A percentile compares a stretch with the other conserved stretches of the same genome.
Evolutionary conservation across 2,888 invertebrate genomes (phyloP).

Genomic region (Yponomeuta plumbellus): DNA sequence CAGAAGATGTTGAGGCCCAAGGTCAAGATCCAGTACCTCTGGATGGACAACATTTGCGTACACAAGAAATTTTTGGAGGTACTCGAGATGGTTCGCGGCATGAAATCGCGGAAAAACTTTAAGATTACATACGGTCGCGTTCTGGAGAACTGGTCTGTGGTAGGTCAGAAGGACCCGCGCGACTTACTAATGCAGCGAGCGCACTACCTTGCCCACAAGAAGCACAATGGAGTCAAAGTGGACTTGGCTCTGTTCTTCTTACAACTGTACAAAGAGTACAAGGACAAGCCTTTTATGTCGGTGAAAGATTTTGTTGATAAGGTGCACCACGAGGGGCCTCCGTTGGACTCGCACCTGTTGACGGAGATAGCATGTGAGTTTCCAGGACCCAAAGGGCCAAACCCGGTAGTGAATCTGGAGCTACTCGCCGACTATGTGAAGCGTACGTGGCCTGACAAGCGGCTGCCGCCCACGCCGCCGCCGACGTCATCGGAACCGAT

Average conservation of each 20-base stretch:
- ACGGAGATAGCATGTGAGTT: slow-evolving; percentile 17
- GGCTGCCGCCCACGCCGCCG: slow-evolving; percentile 22
- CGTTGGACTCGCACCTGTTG: slow-evolving; percentile 26
- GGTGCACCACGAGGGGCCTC: neutral
- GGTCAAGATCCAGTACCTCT: slow-evolving; percentile 17
- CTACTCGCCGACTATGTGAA: slow-evolving; percentile 19
- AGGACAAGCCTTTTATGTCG: neutral
- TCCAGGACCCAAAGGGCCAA: slow-evolving; percentile 9
- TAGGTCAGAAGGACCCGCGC: slow-evolving; percentile 11
- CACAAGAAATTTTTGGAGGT: slow-evolving; percentile 13
- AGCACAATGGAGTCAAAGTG: slow-evolving; percentile 16
- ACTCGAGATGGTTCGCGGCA: slow-evolving; percentile 10
- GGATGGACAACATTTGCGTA: slow-evolving; percentile 18
- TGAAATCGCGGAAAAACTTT: slow-evolving; percentile 10
- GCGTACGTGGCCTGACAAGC: slow-evolving; percentile 23
- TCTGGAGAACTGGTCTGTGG: neutral
- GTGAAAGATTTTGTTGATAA: slow-evolving; percentile 10
- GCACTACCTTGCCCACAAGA: slow-evolving; percentile 14
- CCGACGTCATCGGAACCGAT: slow-evolving; percentile 23
- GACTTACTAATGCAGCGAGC: slow-evolving; percentile 15
- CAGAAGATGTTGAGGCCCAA: neutral
- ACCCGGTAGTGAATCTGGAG: slow-evolving; percentile 10
- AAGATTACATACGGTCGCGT: slow-evolving; percentile 16
- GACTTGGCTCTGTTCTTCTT: slow-evolving; percentile 16
- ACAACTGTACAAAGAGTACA: slow-evolving; percentile 11